Evolutionary conservation across 2,797 vertebrate genomes (phyloP).

Genomic region (Rhinogobio ventralis): DNA sequence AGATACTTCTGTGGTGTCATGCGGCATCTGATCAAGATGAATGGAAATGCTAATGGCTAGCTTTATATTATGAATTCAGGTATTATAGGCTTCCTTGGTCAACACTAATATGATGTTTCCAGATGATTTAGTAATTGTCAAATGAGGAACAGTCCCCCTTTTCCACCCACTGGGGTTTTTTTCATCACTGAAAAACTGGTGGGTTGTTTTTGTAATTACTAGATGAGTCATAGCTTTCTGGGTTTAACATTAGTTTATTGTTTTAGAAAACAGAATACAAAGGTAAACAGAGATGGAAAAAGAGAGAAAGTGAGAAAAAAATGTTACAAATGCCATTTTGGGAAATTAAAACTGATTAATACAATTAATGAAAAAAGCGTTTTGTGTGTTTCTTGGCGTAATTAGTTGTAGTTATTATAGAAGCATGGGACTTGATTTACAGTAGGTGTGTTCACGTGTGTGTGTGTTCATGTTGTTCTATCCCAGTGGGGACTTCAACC

Average conservation of each 20-base stretch:
- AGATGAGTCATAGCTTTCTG: conserved; percentile 69
- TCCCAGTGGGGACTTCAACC: too few relatives aligned
- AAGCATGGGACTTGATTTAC: conserved; percentile 35
- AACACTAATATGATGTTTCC: not conserved
- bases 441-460: not conserved
- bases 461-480: not conserved
- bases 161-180: not conserved
- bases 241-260: conserved; percentile 58
- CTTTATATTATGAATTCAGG: not conserved
- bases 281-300: not conserved
- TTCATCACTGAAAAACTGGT: not conserved
- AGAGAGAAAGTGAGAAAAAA: not conserved
- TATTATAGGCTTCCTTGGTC: not conserved
- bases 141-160: not conserved
- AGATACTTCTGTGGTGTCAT: not conserved
- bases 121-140: not conserved
- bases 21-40: not conserved
- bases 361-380: conserved; percentile 1
- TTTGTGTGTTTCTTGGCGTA: not conserved
- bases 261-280: not conserved
- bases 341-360: conserved; percentile 33
- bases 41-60: not conserved
- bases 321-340: not conserved
- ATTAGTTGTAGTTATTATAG: conserved; percentile 15
- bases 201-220: conserved; percentile 72